Base-by-base conservation (phyloP, 2,797 vertebrate species). In the Sebastes melanostomus region DNA sequence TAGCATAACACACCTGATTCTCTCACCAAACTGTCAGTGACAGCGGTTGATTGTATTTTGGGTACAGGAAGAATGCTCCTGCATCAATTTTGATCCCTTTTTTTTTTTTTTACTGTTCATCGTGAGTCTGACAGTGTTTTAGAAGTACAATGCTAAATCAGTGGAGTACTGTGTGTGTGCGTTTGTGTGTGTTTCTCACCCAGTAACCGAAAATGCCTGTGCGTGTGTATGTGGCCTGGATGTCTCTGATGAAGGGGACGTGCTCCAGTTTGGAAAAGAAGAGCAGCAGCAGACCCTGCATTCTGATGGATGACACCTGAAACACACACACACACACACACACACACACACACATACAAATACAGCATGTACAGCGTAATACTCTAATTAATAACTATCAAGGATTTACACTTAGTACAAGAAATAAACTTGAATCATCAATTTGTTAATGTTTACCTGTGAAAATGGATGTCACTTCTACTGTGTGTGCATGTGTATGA, bases 121-220 rank as follows among this genome's bases (percentile, higher is more conserved):
- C 8, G 1, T 46, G 70, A 50, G 36, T 9, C 55, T n/a, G 22
- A 59, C 25, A 71, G 18, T 29, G 18, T 36, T 5, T 20, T 1
- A 18, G 4, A 14, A 27, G 38, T 20, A 0, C 18, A 50, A 50
- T 50, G 18, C 42, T 20, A 50, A 50, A 50, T 50, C 42, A 50
- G 42, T 29, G 36, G 22, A 56, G 54, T 56, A 12, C 22, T 61
- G 20, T 62, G 20, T 62, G 20, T 32, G 20, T 12, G 29, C 12
- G 29, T 62, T 16, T 27, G 60, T 50, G 50, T 7, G 13, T 7
- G 13, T n/a, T 8, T 50, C 94, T 95, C 92, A 99, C 98, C 98
- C 98, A 99, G 92, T 97, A 99, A 27, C 97, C 97, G 0, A 93
- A 97, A 22, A 99, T 82, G 84, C 98, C 98, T 0, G 98, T 99